phyloP scores from a whole-genome alignment of 2,797 vertebrate genomes.

The Acanthopagrus latus region DNA sequence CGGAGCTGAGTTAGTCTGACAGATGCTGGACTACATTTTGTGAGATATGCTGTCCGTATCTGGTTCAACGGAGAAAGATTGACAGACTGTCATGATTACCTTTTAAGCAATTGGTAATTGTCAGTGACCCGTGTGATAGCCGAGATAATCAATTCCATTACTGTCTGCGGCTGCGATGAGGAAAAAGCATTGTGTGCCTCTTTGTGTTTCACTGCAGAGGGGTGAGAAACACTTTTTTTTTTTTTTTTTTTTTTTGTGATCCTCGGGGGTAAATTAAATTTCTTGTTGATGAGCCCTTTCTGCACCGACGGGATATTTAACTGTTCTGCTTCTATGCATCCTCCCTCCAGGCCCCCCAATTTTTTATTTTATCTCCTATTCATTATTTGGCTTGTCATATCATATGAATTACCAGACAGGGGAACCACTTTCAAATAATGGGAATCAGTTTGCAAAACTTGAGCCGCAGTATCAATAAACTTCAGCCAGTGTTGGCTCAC shows the following conservation, averaged over 20 bases:
- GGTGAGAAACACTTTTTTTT: not conserved
- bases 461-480: constrained; percentile 50
- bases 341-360: constrained; percentile 21
- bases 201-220: constrained; percentile 31
- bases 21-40: not conserved
- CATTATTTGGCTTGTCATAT: constrained; percentile 54
- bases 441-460: constrained; percentile 49
- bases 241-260: constrained; percentile 23
- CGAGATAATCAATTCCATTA: constrained; percentile 50
- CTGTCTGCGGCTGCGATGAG: constrained; percentile 38
- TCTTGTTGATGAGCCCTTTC: constrained; percentile 31
- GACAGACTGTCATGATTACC: constrained; percentile 34
- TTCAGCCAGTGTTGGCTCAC: constrained; percentile 21
- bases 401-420: constrained; percentile 44
- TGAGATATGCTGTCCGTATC: constrained; percentile 3
- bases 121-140: constrained; percentile 34
- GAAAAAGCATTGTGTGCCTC: constrained; percentile 19
- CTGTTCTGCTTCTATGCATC: constrained; percentile 37
- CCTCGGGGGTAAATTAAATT: constrained; percentile 36
- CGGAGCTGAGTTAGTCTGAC: not conserved
- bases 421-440: constrained; percentile 48
- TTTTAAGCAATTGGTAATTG: constrained; percentile 44
- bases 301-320: constrained; percentile 29
- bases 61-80: constrained; percentile 16
- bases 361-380: constrained; percentile 34